A percentile compares a stretch with the other conserved stretches of the same genome.
Evolutionary conservation across 2,113 vertebrate species (phyloP).

Genomic region (Panthera tigris): DNA sequence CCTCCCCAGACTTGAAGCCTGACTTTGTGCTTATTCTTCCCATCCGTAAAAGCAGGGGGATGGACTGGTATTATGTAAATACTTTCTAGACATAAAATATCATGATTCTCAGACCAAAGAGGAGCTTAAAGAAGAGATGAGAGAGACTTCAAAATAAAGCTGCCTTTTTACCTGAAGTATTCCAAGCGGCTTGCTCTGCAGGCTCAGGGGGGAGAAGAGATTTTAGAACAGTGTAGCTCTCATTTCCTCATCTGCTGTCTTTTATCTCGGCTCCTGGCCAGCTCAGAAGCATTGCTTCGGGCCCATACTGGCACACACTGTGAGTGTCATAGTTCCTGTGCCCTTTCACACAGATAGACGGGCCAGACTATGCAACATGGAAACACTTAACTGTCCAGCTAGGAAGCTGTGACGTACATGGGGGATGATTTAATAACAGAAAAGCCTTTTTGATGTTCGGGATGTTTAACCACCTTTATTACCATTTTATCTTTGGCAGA

Average conservation of each 20-base stretch:
- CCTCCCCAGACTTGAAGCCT: neutral
- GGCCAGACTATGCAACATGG: neutral
- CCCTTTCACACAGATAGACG: neutral
- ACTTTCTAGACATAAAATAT: neutral
- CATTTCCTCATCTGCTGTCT: neutral
- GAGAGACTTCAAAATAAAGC: neutral
- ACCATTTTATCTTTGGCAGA: neutral
- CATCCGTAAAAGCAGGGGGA: neutral
- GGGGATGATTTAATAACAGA: neutral
- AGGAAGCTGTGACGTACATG: fast-evolving
- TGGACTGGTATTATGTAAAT: neutral
- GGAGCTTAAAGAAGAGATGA: neutral
- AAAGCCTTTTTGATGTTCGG: neutral
- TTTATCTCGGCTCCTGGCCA: neutral
- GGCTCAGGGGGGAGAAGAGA: neutral
- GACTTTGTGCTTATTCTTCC: neutral
- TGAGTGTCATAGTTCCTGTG: neutral
- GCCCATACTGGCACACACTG: fast-evolving
- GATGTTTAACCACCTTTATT: neutral
- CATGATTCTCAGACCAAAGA: neutral
- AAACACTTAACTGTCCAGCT: neutral
- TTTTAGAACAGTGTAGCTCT: neutral
- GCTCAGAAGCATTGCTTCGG: neutral
- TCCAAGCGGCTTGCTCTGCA: neutral
- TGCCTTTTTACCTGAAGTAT: neutral